phyloP scores from a whole-genome alignment of 1,140 invertebrate genomes.

The Drosophila simulans region DNA sequence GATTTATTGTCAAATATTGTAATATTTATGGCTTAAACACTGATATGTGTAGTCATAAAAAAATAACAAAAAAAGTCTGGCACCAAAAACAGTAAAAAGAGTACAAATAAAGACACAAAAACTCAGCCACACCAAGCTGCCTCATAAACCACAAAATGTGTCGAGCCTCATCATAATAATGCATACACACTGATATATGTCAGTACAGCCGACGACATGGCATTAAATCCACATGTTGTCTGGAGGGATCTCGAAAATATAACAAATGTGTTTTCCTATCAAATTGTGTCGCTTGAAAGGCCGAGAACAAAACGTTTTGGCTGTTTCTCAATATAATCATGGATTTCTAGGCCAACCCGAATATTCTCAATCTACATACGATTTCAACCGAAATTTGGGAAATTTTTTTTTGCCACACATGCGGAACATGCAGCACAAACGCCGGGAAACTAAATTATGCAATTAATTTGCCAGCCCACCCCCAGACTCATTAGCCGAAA shows the following conservation, averaged over 20 bases:
- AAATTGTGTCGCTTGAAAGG: slow-evolving; percentile 33
- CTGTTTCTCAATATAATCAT: slow-evolving; percentile 5
- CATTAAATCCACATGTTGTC: slow-evolving; percentile 65
- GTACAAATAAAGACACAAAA: slow-evolving; percentile 52
- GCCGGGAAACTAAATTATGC: slow-evolving; percentile 55
- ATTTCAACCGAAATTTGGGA: slow-evolving; percentile 18
- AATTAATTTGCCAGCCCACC: slow-evolving; percentile 52
- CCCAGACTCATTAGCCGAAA: slow-evolving; percentile 33
- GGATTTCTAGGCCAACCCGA: slow-evolving; percentile 4
- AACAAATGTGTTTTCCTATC: slow-evolving; percentile 25
- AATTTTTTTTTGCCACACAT: slow-evolving; percentile 53
- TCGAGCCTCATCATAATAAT: slow-evolving; percentile 50
- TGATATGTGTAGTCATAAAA: slow-evolving; percentile 44
- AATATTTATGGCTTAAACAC: slow-evolving; percentile 34
- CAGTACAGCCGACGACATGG: slow-evolving; percentile 35
- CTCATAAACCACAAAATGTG: slow-evolving; percentile 62
- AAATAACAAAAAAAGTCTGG: slow-evolving; percentile 30
- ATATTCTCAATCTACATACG: slow-evolving; percentile 2
- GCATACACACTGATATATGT: slow-evolving; percentile 9
- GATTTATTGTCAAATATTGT: slow-evolving; percentile 52
- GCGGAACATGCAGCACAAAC: slow-evolving; percentile 51
- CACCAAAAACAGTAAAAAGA: slow-evolving; percentile 23
- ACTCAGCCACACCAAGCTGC: slow-evolving; percentile 35
- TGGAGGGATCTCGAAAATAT: slow-evolving; percentile 10
- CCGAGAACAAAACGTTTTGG: slow-evolving; percentile 32